Evolutionary conservation across 92 coral and sea anemone genomes (phyloP).

Genomic region (Bergia sp.): DNA sequence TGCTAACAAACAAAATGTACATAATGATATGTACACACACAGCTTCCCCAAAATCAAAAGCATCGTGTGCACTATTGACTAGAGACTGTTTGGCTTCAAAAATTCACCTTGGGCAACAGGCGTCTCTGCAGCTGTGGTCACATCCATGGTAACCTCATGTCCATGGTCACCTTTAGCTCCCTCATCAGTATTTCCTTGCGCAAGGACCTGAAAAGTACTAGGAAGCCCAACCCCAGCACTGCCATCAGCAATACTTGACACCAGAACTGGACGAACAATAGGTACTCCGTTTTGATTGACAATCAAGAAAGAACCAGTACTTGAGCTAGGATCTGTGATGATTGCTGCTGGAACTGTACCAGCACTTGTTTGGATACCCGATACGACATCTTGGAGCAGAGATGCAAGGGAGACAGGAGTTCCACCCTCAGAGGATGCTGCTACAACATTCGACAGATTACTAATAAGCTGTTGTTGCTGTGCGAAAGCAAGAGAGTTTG

Average conservation of each 20-base stretch:
- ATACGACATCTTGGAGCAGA: conserved; percentile 97
- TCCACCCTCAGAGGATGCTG: conserved; percentile 70
- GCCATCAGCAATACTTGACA: conserved; percentile 80
- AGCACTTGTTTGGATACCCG: conserved; percentile 93
- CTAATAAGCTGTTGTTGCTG: conserved; percentile 72
- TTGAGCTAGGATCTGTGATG: conserved; percentile 90
- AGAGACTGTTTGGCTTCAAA: no score
- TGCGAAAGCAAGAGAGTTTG: conserved; percentile 58
- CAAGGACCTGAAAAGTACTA: conserved; percentile 84
- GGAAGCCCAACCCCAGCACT: conserved; percentile 64
- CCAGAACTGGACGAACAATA: conserved; percentile 92
- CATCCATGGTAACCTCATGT: conserved; percentile 66
- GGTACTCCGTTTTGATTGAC: conserved; percentile 99
- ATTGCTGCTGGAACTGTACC: conserved; percentile 96
- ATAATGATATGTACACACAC: no score
- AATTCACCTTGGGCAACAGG: conserved; percentile 47
- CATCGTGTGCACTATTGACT: no score
- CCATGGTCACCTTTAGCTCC: conserved; percentile 54
- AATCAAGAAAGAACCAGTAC: conserved; percentile 94
- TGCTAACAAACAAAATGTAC: no score
- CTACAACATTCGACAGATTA: conserved; percentile 66
- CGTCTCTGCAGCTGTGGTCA: conserved; percentile 55
- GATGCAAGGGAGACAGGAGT: conserved; percentile 90
- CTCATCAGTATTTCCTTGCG: conserved; percentile 85
- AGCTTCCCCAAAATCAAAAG: neutral